Evolutionary conservation across 1,140 invertebrate species (phyloP).

Genomic region (Bemisia tabaci): DNA sequence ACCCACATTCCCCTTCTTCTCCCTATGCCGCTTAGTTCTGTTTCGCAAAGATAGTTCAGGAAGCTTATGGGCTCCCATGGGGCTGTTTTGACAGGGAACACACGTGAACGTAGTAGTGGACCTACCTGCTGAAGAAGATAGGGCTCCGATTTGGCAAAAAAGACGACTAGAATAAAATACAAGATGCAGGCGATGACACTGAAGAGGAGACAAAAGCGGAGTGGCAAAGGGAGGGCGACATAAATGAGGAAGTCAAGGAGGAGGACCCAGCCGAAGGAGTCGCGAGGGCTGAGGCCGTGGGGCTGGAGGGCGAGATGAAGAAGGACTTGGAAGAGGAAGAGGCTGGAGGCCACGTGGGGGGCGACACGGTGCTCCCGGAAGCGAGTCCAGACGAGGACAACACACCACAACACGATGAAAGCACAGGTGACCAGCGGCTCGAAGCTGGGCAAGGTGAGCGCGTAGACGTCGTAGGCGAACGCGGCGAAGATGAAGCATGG

Average conservation of each 20-base stretch:
- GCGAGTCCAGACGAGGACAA: constrained; percentile 34
- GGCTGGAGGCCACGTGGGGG: constrained; percentile 46
- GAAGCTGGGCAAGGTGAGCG: constrained; percentile 31
- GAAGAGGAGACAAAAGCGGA: constrained; percentile 45
- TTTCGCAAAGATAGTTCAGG: no score
- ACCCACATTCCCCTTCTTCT: no score
- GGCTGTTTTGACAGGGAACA: no score
- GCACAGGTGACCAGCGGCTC: constrained; percentile 35
- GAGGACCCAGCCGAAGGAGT: constrained; percentile 60
- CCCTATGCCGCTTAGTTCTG: no score
- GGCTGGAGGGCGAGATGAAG: constrained; percentile 38
- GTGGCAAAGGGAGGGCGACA: constrained; percentile 59
- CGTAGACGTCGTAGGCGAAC: constrained; percentile 50
- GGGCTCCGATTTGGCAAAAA: constrained; percentile 28
- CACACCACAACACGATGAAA: constrained; percentile 35
- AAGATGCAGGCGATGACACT: constrained; percentile 41
- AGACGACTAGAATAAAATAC: constrained; percentile 41
- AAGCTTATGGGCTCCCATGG: no score
- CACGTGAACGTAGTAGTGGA: no score
- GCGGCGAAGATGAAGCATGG: constrained; percentile 55
- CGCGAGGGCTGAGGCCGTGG: constrained; percentile 37
- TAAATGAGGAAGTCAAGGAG: constrained; percentile 74
- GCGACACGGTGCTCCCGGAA: constrained; percentile 24
- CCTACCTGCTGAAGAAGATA: constrained; percentile 42
- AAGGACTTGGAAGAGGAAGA: constrained; percentile 44